Conservation (phyloP, 2,797 vertebrate genomes). For the Alexandromys oeconomus region DNA sequence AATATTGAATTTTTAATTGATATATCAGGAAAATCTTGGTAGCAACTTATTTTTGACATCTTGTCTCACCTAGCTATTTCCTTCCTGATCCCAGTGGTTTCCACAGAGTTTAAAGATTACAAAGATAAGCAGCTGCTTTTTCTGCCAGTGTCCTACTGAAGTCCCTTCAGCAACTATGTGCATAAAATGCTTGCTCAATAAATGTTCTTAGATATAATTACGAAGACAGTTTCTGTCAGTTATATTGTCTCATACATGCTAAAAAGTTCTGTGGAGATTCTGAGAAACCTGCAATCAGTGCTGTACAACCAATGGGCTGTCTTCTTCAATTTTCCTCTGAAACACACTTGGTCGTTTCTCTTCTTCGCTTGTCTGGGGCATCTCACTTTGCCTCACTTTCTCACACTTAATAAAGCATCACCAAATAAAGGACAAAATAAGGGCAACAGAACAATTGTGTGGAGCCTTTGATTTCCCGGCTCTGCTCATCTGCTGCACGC, state of each 20-base stretch:
- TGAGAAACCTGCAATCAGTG: constrained; percentile 36
- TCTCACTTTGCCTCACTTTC: constrained; percentile 70
- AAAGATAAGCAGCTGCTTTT: not conserved
- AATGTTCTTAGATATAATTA: constrained; percentile 32
- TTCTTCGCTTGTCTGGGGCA: constrained; percentile 41
- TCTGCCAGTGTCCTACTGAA: not conserved
- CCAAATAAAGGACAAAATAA: constrained; percentile 87
- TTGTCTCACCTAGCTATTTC: constrained; percentile 43
- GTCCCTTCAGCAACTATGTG: not conserved
- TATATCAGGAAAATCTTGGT: not conserved
- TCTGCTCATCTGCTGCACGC: constrained; percentile 86
- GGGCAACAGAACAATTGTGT: constrained; percentile 83
- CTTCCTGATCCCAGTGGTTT: not conserved
- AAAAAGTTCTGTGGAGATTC: constrained; percentile 4
- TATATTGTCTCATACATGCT: not conserved
- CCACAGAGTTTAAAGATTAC: not conserved
- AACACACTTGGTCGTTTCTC: constrained; percentile 38
- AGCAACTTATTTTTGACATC: constrained; percentile 9
- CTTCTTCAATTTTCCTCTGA: constrained; percentile 36
- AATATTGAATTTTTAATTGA: constrained; percentile 51
- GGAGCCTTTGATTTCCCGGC: constrained; percentile 85
- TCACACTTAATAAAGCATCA: constrained; percentile 71
- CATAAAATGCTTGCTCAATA: constrained; percentile 32
- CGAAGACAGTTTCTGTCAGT: not conserved
- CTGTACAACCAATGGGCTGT: not conserved